phyloP scores from a whole-genome alignment of 2,113 vertebrate genomes.

The Microtus richardsoni region DNA sequence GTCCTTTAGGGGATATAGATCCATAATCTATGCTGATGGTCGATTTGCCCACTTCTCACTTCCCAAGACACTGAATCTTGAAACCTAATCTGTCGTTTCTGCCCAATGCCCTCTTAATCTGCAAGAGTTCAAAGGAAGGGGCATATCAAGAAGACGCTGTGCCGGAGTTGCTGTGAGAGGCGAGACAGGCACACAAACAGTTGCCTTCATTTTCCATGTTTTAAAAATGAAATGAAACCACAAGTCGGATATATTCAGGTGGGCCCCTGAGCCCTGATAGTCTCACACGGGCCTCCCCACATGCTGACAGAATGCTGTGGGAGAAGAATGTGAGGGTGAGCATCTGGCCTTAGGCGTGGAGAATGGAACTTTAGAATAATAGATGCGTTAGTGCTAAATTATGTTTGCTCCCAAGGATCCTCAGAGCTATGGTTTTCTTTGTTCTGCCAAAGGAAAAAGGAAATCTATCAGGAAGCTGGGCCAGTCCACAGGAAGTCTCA shows the following conservation, averaged over 20 bases:
- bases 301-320: neutral
- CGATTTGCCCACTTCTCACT: neutral
- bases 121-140: neutral
- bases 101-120: neutral
- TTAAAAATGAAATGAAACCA: neutral
- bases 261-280: neutral
- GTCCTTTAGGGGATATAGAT: neutral
- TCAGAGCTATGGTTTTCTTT: slow-evolving; percentile 92
- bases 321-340: neutral
- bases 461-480: slow-evolving; percentile 98
- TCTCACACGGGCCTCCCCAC: rapidly evolving
- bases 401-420: slow-evolving; percentile 83
- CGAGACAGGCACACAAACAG: neutral
- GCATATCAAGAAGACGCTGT: neutral
- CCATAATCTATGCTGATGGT: neutral
- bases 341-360: neutral
- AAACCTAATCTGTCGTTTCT: neutral
- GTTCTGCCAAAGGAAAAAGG: slow-evolving; percentile 95
- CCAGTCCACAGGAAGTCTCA: slow-evolving; percentile 95
- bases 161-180: neutral
- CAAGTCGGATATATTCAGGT: neutral
- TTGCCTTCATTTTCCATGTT: neutral
- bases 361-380: slow-evolving; percentile 52
- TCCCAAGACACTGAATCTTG: neutral
- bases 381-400: slow-evolving; percentile 64